These are phyloP conservation scores for Brienomyrus brachyistius DNA, from an alignment of 2,113 vertebrate genomes.

Conservation along the genomic window DNA sequence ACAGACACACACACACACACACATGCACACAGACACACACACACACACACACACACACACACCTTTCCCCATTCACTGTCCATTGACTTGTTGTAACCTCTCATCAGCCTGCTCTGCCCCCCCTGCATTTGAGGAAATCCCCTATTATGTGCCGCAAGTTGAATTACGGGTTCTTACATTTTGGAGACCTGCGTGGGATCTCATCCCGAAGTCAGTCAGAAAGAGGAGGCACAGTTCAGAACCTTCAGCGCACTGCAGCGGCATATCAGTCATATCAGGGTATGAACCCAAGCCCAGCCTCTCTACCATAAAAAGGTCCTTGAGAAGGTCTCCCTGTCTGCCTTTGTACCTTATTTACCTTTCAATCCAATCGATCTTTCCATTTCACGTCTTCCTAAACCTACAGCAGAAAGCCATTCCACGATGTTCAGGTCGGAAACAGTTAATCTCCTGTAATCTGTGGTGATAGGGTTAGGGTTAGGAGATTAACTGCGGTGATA, in stretches of 20 bases:
- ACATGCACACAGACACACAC: too few relatives aligned
- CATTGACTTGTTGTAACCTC: not conserved
- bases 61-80: not conserved
- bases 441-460: constrained; percentile 28
- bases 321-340: not conserved
- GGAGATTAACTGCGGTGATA: not conserved
- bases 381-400: not conserved
- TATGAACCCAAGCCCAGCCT: not conserved
- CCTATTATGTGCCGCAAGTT: constrained; percentile 18
- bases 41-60: not conserved
- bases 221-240: constrained; percentile 17
- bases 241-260: not conserved
- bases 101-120: constrained; percentile 18
- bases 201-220: constrained; percentile 25
- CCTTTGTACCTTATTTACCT: not conserved
- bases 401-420: constrained; percentile 10
- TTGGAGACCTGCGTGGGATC: constrained; percentile 3
- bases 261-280: not conserved
- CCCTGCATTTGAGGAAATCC: constrained; percentile 11
- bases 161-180: not conserved
- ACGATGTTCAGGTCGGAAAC: not conserved
- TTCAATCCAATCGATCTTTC: not conserved
- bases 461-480: constrained; percentile 4
- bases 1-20: too few relatives aligned
- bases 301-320: not conserved